Base-by-base conservation (phyloP, 2,888 invertebrate species). In the Drosophila infuscata region DNA sequence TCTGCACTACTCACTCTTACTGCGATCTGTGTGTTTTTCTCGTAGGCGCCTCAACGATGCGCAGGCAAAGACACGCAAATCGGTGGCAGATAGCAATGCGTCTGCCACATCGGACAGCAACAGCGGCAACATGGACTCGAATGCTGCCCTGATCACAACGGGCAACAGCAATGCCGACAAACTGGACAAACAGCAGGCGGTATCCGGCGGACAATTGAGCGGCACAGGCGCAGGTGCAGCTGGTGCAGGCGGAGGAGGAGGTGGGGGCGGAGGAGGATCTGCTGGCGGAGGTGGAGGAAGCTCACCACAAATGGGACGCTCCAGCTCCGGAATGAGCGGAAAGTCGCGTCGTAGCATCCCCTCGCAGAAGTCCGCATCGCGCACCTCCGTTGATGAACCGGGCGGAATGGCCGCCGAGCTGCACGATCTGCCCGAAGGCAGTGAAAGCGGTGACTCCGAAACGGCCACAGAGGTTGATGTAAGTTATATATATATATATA, bases 391-490 rank as follows among this genome's bases (percentile, higher is more conserved):
- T 6, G 94, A 94, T 61, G 93, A 93, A 72, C 93, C 93, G 82
- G 93, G 85, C 64, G 93, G 91, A 88, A 93, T 91, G 84, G 91
- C 93, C n/a, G 93, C 93, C 25, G 93, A 93, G 81, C 81, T 95
- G 58, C 94, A 94, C 74, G 94, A 95, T 89, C 92, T 94, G 51
- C 94, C 94, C 17, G 94, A 95, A 82, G 94, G 94, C 82, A 94
- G 94, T 58, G 94, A 94, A 86, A 95, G 94, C 82, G 95, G 95
- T 15, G 95, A 95, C 79, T 94, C 95, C 6, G 96, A 96, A 89
- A 95, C 96, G 0, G 96, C 95, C 54, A 96, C 95, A 33, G 96
- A 96, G 92, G 96, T 96, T 52, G 96, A 96, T 92, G 95, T 96
- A 74, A 96, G 92, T 92, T 36, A 38, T 38, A 38, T 38, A 33